Conservation (phyloP, 2,888 invertebrate species). For the Iphiclides podalirius region DNA sequence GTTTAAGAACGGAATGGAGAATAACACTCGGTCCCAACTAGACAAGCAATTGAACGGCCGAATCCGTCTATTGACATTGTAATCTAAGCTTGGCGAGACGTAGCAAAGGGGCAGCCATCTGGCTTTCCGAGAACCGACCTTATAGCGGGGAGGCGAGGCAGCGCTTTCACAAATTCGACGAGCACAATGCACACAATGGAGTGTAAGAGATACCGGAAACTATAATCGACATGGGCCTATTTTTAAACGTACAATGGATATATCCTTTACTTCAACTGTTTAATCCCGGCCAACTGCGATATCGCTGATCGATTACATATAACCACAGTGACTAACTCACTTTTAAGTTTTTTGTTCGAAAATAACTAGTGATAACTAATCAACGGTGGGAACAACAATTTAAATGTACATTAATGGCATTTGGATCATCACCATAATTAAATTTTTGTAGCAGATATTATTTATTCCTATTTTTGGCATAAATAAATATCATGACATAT, state of each 20-base stretch:
- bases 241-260: constrained; percentile 46
- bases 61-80: constrained; percentile 62
- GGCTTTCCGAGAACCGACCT: constrained; percentile 59
- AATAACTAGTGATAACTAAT: not conserved
- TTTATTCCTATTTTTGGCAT: too few relatives aligned
- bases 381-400: too few relatives aligned
- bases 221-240: constrained; percentile 60
- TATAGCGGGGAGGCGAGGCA: too few relatives aligned
- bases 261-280: constrained; percentile 39
- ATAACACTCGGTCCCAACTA: constrained; percentile 35
- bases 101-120: constrained; percentile 38
- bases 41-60: constrained; percentile 46
- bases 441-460: too few relatives aligned
- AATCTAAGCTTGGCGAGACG: constrained; percentile 52
- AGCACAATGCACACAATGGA: constrained; percentile 61
- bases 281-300: constrained; percentile 22
- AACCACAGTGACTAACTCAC: constrained; percentile 1
- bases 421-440: too few relatives aligned
- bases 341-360: not conserved
- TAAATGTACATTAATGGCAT: too few relatives aligned
- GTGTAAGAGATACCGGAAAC: constrained; percentile 66
- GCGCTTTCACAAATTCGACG: constrained; percentile 39
- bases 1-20: constrained; percentile 7
- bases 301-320: constrained; percentile 10
- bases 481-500: too few relatives aligned